Conservation (phyloP, 2,888 invertebrate species). For the Xestobium rufovillosum region DNA sequence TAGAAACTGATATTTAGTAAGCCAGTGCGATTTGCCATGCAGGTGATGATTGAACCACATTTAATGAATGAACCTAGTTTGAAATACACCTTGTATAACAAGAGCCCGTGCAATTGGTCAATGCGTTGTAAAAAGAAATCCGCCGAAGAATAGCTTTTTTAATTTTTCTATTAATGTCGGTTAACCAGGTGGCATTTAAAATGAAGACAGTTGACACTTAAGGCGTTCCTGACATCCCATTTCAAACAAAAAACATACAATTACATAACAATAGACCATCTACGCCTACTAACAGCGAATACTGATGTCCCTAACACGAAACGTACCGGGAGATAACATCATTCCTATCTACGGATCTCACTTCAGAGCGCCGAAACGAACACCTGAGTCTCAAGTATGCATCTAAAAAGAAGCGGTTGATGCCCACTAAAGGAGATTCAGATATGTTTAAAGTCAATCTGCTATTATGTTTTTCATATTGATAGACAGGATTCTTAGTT, state of each 20-base stretch:
- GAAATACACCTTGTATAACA: no score
- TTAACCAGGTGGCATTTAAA: slow-evolving; percentile 38
- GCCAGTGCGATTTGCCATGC: no score
- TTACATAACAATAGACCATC: slow-evolving; percentile 44
- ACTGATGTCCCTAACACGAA: slow-evolving; percentile 42
- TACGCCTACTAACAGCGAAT: slow-evolving; percentile 44
- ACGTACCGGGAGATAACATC: slow-evolving; percentile 32
- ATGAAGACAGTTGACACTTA: slow-evolving; percentile 42
- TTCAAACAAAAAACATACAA: slow-evolving; percentile 44
- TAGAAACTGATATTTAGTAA: no score
- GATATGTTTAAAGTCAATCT: slow-evolving; percentile 42
- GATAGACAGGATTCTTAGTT: slow-evolving; percentile 40
- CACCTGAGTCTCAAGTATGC: slow-evolving; percentile 28
- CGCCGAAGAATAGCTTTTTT: no score
- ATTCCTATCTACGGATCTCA: slow-evolving; percentile 33
- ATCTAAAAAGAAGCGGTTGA: slow-evolving; percentile 30
- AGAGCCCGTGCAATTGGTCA: no score
- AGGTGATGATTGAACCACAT: no score
- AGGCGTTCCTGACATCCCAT: slow-evolving; percentile 42
- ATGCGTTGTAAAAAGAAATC: no score
- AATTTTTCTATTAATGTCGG: slow-evolving; percentile 22
- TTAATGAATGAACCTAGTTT: no score
- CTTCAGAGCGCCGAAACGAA: slow-evolving; percentile 32
- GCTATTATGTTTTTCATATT: slow-evolving; percentile 36
- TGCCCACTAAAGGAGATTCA: slow-evolving; percentile 37